phyloP scores from a whole-genome alignment of 1,140 invertebrate genomes.

The Steinernema feltiae region DNA sequence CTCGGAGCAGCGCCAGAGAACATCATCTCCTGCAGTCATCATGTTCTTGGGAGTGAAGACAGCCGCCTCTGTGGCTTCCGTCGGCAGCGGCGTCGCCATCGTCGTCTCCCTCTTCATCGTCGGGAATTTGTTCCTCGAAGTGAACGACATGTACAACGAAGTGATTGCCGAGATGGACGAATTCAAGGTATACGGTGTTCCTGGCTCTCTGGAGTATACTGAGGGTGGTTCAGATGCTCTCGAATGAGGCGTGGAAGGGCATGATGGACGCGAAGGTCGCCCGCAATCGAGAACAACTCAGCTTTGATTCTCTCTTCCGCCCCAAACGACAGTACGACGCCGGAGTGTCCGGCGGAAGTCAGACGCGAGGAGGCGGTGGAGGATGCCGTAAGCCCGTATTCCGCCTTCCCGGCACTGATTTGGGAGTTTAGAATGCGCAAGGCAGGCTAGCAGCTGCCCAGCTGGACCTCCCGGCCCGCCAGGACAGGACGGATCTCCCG shows the following conservation, averaged over 20 bases:
- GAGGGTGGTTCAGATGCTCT: background rate
- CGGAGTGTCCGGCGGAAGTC: no score
- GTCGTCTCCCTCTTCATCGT: background rate
- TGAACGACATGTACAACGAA: no score
- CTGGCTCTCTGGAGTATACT: background rate
- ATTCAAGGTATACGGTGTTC: background rate
- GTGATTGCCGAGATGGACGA: background rate
- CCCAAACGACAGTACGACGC: background rate
- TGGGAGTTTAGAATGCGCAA: background rate
- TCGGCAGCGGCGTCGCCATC: background rate
- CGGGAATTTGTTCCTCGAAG: background rate
- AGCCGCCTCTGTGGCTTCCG: background rate
- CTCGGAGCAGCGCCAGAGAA: background rate
- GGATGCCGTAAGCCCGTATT: no score
- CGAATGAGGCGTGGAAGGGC: no score
- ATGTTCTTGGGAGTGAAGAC: background rate
- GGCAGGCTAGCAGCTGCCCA: background rate
- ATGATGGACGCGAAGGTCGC: background rate
- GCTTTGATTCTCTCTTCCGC: background rate
- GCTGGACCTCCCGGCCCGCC: background rate
- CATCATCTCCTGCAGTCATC: background rate
- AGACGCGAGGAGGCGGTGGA: background rate
- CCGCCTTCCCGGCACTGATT: no score
- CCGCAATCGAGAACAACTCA: background rate
- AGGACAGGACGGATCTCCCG: background rate